Base-by-base conservation (phyloP, 2,888 invertebrate species). In the Temnothorax unifasciatus region DNA sequence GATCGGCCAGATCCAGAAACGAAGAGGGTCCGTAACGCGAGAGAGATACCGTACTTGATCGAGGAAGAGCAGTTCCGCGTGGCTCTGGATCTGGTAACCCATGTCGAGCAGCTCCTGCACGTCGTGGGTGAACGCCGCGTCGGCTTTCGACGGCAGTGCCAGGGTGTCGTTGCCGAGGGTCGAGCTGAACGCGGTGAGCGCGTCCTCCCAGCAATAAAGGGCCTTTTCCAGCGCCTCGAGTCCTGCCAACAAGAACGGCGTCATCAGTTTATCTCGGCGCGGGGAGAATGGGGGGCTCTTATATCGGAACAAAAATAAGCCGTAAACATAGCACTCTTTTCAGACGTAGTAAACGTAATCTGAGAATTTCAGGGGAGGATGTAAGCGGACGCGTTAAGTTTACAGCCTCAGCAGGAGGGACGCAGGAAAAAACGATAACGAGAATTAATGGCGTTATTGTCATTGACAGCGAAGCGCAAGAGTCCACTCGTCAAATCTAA, bases 141-240 rank as follows among this genome's bases (percentile, higher is more conserved):
- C 98, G 93, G 98, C 98, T 25, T 97, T 97, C 34, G 97, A 97
- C 13, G 98, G 97, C 88, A 98, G 96, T 50, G 97, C 96, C 66
- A 97, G 95, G 0, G 97, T 96, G 44, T 94, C 94, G 91, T 96
- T 96, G 93, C 96, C 96, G 77, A 96, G 96, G 86, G 95, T 93
- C 25, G 96, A 95, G 57, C 96, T 96, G 93, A 98, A 98, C 57
- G 97, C 97, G 0, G 97, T 97, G 89, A 99, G 95, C 15, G 99
- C 99, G 95, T 99, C 99, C 95, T 99, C 99, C 99, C 99, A 99
- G 94, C 97, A 98, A 93, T 97, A 98, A 89, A 99, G 97, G 86
- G 98, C 98, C 25, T 97, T 97, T 93, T 98, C 98, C 90, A 99
- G 95, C 0, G 99, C 98, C 95, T 99, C 99, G 97, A 99, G 97